These are phyloP conservation scores for Drosophila cardini DNA, from an alignment of 1,140 invertebrate species.

Conservation along the genomic window DNA sequence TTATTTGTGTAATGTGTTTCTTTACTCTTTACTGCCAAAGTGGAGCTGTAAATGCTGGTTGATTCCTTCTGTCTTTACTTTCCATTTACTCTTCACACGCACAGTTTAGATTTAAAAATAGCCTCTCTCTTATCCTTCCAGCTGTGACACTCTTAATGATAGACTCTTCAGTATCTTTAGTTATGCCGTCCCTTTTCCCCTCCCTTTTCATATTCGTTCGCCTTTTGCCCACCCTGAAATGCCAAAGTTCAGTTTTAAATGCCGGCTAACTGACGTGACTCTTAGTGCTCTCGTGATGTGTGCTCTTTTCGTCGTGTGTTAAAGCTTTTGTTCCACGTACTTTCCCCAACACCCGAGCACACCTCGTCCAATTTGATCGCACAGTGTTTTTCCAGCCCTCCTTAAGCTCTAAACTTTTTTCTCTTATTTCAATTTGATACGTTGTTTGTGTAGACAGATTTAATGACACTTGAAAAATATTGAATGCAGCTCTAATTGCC, in stretches of 20 bases:
- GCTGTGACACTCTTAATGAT: no score
- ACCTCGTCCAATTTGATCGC: not conserved
- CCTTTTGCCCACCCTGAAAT: not conserved
- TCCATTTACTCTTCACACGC: not conserved
- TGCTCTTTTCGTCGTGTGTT: not conserved
- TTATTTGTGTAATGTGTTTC: not conserved
- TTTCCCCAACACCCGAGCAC: not conserved
- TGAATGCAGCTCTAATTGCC: constrained; percentile 66
- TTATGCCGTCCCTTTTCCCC: no score
- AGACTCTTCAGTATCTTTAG: not conserved
- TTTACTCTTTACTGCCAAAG: not conserved
- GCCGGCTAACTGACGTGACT: not conserved
- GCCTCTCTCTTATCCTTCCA: not conserved
- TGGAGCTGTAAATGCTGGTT: no score
- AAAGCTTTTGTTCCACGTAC: constrained; percentile 7
- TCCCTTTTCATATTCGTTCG: not conserved
- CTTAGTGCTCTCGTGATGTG: constrained; percentile 1
- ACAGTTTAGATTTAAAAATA: not conserved
- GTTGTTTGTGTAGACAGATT: not conserved
- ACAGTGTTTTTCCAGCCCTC: not conserved
- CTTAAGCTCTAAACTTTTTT: not conserved
- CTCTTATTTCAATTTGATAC: not conserved
- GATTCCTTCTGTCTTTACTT: not conserved
- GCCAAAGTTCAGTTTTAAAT: not conserved
- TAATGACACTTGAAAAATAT: constrained; percentile 16